Evolutionary conservation across 2,113 vertebrate genomes (phyloP), one percentile per base, ranked within the genome.

Genomic region (Nycticorax nycticorax): DNA sequence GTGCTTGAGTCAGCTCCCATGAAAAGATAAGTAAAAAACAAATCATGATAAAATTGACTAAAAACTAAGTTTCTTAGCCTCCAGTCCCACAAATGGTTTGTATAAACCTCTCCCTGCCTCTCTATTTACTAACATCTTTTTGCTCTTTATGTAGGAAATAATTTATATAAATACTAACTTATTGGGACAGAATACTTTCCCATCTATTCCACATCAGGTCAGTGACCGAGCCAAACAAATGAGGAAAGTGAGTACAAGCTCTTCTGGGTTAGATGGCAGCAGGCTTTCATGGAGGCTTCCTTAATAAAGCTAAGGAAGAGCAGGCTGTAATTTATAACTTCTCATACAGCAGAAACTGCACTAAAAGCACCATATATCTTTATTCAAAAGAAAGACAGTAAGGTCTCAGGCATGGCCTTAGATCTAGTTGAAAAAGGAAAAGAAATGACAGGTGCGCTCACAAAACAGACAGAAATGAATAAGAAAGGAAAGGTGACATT

Each of bases 11-110:
- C n/a, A 88, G 14, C 22, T 88, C 21, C 39, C 26, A 63, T 3
- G 9, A 89, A 69, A 91, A 66, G 22, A 57, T 0, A 0, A 89
- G 18, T 16, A 1, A 66, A 85, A 50, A 37, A 0, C 23, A 52
- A 52, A 72, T 37, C 6, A 28, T 14, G 7, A 33, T 8, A n/a
- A 69, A 89, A 76, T 2, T 64, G 17, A 69, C 16, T 28, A 74
- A 82, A 12, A 80, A 48, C 24, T 35, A 57, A 33, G 4, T 71
- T 75, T 60, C 37, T 87, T 24, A 22, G 23, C 57, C 14, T 71
- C 30, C 15, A 78, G 11, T 14, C 28, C 28, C 41, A 78, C 4
- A 67, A 53, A 33, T 8, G 3, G 5, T 48, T 73, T 55, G 21
- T 30, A 69, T 37, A 59, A 73, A 47, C 18, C 14, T 63, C 41